Evolutionary conservation across 2,113 vertebrate species (phyloP).

Genomic region (Notiomystis cincta): DNA sequence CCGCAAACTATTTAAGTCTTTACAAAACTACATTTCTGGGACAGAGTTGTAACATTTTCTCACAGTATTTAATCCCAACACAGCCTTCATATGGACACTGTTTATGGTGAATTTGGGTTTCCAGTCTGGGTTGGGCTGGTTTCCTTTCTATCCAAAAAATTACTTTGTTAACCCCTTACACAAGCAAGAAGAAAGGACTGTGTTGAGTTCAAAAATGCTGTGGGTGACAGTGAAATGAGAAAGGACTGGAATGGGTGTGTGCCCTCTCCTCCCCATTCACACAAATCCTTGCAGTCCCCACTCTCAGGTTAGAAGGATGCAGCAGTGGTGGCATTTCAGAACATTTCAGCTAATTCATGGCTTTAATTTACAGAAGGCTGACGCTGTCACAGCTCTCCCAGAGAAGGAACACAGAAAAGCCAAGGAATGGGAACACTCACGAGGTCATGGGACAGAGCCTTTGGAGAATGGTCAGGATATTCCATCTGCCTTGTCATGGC

Average conservation of each 20-base stretch:
- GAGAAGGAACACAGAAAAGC: neutral
- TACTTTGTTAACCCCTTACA: neutral
- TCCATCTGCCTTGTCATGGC: neutral
- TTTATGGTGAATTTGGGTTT: neutral
- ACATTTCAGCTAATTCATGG: conserved; percentile 3
- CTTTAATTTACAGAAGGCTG: neutral
- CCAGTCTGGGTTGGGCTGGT: neutral
- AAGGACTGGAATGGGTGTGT: neutral
- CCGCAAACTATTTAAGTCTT: neutral
- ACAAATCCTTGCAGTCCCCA: neutral
- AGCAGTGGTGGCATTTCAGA: neutral
- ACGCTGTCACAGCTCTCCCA: neutral
- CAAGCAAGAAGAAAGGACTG: neutral
- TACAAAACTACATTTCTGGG: neutral
- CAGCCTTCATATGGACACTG: neutral
- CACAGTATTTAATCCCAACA: neutral
- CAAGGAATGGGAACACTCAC: neutral
- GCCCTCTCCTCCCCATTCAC: neutral
- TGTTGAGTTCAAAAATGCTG: neutral
- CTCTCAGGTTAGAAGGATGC: neutral
- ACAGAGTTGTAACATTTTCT: neutral
- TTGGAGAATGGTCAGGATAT: neutral
- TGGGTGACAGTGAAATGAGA: neutral
- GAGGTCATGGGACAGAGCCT: neutral
- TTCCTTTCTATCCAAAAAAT: neutral